Base-by-base conservation (phyloP, 2,113 vertebrate species). In the Rhipidura dahli region DNA sequence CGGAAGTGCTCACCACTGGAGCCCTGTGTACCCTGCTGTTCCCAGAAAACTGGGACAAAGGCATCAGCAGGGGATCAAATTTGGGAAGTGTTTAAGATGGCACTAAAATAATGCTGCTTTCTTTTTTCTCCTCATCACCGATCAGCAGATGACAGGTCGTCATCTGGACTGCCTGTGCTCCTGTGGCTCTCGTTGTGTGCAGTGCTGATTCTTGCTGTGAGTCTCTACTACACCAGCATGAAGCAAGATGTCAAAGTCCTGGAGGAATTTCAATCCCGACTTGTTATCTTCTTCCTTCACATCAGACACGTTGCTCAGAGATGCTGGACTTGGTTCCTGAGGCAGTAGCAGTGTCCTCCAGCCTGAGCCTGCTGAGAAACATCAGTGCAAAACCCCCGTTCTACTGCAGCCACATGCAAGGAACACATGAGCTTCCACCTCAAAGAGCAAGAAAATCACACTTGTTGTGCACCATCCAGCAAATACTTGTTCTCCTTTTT, bases 251-350 rank as follows among this genome's bases (percentile, higher is more conserved):
- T 98, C 51, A 94, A 96, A 37, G 93, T 98, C 92, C 98, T 99
- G 49, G 98, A 99, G 94, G 98, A 98, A 94, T 98, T 99, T 87
- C 97, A 98, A 92, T 98, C 98, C 18, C 81, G 63, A 30, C 94
- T 99, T 84, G 98, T 98, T 19, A 96, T 98, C 81, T 97, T 98
- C 96, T 81, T 97, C 91, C 96, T 99, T 92, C 98, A 97, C 30
- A 92, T 99, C 91, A 98, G 98, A 93, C 98, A 98, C 10, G 12
- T 95, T 13, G 97, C 98, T 86, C 98, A 98, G 96, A 97, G 98
- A 86, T 99, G 98, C 94, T 99, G 99, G 98, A 98, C 97, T 89
- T 98, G 98, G 98, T 94, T 99, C 72, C 97, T 96, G 89, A 98
- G 97, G 96, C 98, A 98, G 90, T 99, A 98, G 98, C 75, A 1